Evolutionary conservation across 2,888 invertebrate species (phyloP), one percentile per base, ranked within the genome.

Genomic region (Agrochola lychnidis): DNA sequence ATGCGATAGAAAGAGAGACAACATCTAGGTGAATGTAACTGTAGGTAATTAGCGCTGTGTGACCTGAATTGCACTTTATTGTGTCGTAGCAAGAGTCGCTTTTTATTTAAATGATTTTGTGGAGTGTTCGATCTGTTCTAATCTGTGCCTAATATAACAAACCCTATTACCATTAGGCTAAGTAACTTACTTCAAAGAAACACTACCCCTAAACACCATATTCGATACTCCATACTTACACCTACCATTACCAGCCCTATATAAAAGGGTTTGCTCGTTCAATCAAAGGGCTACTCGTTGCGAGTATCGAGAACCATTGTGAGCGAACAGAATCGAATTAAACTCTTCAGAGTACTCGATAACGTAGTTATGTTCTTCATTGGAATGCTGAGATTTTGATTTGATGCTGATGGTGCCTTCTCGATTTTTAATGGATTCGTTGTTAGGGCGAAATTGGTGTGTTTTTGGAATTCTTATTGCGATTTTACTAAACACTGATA

Each of bases 321-420:
- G 76, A 87, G 78, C 82, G 84, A 81, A 81, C 79, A 81, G 84
- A 88, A 91, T 89, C 88, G 86, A 90, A 92, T 92, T 92, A 92
- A 88, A 83, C 82, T 90, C 93, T 92, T 83, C 73, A 80, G 45
- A 76, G 83, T 68, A 87, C 89, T 89, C 89, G 90, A 91, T 92
- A 90, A 89, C 86, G 86, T 87, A 82, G 89, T 92, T 92, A 92
- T 78, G 79, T 78, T 78, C 91, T 91, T 89, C 88, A 90, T 90
- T 76, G 82, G 83, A 59, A 77, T 70, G 57, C 71, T 82, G 81
- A 81, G 84, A 77, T 89, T 89, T 86, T 86, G 72, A 82, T 83
- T 62, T 45, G 74, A 22, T 9, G 69, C 19, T 48, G 51, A 63
- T 25, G 51, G 57, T 63, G 67, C 57, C 16, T 72, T 56, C 30